Base-by-base conservation (phyloP, 1,140 invertebrate species). In the Cecropterus lyciades region DNA sequence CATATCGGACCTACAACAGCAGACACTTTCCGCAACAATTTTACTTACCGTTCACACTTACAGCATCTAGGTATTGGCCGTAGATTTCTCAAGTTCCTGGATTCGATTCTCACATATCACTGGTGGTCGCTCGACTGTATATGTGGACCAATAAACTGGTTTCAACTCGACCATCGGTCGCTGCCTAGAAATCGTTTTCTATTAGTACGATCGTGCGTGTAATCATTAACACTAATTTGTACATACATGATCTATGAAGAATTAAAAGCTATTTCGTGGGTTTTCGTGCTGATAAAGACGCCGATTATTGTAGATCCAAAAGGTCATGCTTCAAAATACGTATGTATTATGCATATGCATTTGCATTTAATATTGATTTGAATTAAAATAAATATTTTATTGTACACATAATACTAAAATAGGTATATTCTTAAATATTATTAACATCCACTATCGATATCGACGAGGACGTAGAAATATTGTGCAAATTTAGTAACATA, bases 131-230 rank as follows among this genome's bases (percentile, higher is more conserved):
- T 79, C 72, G 79, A 79, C 67, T 90, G 85, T 60, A 82, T 88
- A 91, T 91, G 87, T 91, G 80, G 86, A 87, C 78, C 89, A 82
- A 78, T 82, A 81, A 90, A 89, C 89, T 87, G 79, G 87, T 88
- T 91, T 91, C 80, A 88, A 88, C 85, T 77, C 78, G 69, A 72
- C 72, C 73, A 79, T 79, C 70, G 75, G 69, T 70, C 73, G 72
- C 72, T 83, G 73, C 83, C 79, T 87, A 88, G 86, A 89, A 91
- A 91, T 87, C 81, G 85, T 83, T 91, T 87, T 85, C 84, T 86
- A 86, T 76, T 84, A 83, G 77, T 73, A 81, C 78, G 76, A 91
- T 91, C 82, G 87, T 82, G 84, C 79, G 81, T 85, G 80, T 75
- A 82, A 78, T 85, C 72, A 89, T 87, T 82, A 80, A 62, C 72